Evolutionary conservation across 2,888 invertebrate genomes (phyloP), one percentile per base, ranked within the genome.

Genomic region (Catocala nupta): DNA sequence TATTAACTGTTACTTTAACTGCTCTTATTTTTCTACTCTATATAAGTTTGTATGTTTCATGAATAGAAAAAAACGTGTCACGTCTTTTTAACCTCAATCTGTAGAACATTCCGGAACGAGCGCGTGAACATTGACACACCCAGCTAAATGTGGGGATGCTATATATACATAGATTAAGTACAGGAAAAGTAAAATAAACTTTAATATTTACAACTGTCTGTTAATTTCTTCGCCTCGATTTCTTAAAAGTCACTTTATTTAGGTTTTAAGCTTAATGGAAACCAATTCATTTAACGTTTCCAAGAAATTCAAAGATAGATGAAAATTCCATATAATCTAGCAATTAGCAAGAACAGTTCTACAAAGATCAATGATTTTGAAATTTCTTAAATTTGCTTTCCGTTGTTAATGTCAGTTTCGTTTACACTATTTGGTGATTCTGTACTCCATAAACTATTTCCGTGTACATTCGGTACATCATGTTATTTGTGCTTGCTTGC

Each of bases 21-120:
- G n/a, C 8, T 7, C 11, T 25, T 16, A 47, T 16, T 10, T 45
- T 10, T 16, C 16, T 47, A 16, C 10, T 47, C 34, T 8, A 8
- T 34, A 13, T 36, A 36, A 36, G 50, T 36, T n/a, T 33, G 42
- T 44, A 60, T 57, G 13, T 12, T 56, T 45, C 39, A 5, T 45
- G 50, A 59, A 44, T 51, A 47, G 47, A 51, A 16, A 42, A 39
- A 45, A 66, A 52, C 43, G 53, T 65, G 63, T 65, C 61, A 58
- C 53, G 66, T 33, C 47, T 63, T 62, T 63, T 55, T 65, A 65
- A 65, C 68, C 71, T 71, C 59, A 59, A 62, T 68, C 16, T 62
- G 13, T 64, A 44, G 13, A 68, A 55, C 7, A 65, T 66, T 61
- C 51, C 43, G 71, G 68, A 60, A 68, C 45, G 58, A 45, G 59